Conservation (phyloP, 1,140 invertebrate genomes). For the Eurosta solidaginis region DNA sequence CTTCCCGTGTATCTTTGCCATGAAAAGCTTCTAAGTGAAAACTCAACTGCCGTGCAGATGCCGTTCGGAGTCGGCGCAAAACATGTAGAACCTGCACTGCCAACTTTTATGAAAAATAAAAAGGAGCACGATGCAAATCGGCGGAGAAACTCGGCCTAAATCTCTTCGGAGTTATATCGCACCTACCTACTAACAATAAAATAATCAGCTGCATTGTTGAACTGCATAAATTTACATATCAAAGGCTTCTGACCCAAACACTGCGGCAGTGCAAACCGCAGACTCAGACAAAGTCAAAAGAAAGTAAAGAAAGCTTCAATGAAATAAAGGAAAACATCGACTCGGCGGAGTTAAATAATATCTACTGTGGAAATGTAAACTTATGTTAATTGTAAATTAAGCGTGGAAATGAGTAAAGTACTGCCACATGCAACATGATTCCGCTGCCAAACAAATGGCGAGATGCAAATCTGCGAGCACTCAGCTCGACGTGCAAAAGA, state of each 20-base stretch:
- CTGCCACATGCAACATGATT: neutral
- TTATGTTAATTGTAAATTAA: conserved; percentile 13
- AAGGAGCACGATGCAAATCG: no score
- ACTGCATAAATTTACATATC: conserved; percentile 15
- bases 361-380: neutral
- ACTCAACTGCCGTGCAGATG: no score
- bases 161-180: neutral
- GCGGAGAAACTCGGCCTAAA: no score
- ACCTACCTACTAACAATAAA: neutral
- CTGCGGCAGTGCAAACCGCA: no score
- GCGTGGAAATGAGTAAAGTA: neutral
- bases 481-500: neutral
- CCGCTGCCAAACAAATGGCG: neutral
- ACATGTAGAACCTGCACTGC: no score
- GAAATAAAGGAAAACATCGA: neutral
- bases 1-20: no score
- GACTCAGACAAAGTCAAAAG: neutral
- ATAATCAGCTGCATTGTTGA: conserved; percentile 3
- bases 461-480: neutral
- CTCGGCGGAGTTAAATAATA: neutral
- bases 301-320: neutral
- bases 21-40: no score
- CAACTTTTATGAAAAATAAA: no score
- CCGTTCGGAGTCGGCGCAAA: no score
- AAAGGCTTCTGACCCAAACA: neutral